phyloP scores from a whole-genome alignment of 2,113 vertebrate genomes.

The Elachura formosa region DNA sequence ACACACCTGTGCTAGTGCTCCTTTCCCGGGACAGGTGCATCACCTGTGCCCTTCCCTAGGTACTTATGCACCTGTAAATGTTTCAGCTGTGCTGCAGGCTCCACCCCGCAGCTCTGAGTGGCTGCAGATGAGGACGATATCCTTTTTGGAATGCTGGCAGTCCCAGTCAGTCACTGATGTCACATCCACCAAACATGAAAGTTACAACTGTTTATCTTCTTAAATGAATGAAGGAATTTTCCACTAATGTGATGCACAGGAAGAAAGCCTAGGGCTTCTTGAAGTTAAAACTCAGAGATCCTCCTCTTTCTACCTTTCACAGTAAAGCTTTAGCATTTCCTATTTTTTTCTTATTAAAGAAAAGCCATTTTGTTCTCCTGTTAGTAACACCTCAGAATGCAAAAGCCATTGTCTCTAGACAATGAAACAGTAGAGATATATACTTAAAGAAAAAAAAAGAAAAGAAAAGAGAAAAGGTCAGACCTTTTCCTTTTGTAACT shows the following conservation, averaged over 20 bases:
- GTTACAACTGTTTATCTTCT: constrained; percentile 66
- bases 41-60: constrained; percentile 45
- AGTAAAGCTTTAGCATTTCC: not conserved
- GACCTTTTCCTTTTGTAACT: constrained; percentile 30
- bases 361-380: not conserved
- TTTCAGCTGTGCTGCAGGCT: constrained; percentile 55
- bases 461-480: not conserved
- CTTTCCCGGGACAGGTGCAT: constrained; percentile 71
- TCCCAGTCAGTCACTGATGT: constrained; percentile 31
- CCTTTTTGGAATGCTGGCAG: constrained; percentile 73
- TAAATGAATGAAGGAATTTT: constrained; percentile 64
- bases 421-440: not conserved
- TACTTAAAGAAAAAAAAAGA: not conserved
- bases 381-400: not conserved
- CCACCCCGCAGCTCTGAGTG: constrained; percentile 74
- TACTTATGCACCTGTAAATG: constrained; percentile 76
- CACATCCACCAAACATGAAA: constrained; percentile 39
- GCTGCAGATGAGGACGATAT: constrained; percentile 63
- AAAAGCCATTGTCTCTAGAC: not conserved
- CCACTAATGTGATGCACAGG: constrained; percentile 14
- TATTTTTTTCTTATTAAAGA: not conserved
- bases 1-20: constrained; percentile 37
- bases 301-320: not conserved
- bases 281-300: not conserved
- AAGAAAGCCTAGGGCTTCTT: not conserved